phyloP scores from a whole-genome alignment of 2,888 invertebrate genomes.

The Amblyjoppa proteus region DNA sequence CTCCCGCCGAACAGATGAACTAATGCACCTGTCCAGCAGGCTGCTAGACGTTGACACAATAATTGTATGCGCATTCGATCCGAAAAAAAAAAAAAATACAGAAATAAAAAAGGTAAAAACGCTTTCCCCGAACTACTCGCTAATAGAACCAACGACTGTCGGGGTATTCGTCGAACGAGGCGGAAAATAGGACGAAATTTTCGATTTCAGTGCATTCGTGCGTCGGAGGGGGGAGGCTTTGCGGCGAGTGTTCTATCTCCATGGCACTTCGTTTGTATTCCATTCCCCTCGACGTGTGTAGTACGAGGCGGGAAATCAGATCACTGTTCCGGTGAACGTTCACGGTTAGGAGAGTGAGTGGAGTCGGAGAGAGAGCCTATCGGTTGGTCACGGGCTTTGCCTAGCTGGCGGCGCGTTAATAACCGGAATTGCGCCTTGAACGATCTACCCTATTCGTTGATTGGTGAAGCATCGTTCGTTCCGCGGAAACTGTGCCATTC shows the following conservation, averaged over 20 bases:
- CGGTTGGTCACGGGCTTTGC: slow-evolving; percentile 54
- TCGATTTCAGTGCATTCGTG: slow-evolving; percentile 57
- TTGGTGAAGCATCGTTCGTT: slow-evolving; percentile 65
- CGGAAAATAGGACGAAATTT: slow-evolving; percentile 62
- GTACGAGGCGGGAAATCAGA: slow-evolving; percentile 61
- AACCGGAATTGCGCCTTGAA: slow-evolving; percentile 70
- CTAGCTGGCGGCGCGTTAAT: slow-evolving; percentile 51
- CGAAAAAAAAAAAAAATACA: slow-evolving; percentile 3
- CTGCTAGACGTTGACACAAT: background rate
- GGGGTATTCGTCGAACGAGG: slow-evolving; percentile 34
- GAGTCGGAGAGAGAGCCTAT: slow-evolving; percentile 54
- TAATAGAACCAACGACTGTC: slow-evolving; percentile 10
- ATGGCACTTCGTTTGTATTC: slow-evolving; percentile 54
- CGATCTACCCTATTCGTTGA: slow-evolving; percentile 71
- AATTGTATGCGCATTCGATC: background rate
- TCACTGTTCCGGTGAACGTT: slow-evolving; percentile 59
- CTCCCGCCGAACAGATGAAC: no score
- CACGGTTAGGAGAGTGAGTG: slow-evolving; percentile 21
- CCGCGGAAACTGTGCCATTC: slow-evolving; percentile 17
- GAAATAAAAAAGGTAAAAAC: slow-evolving; percentile 19
- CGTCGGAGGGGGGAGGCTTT: slow-evolving; percentile 29
- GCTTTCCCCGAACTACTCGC: slow-evolving; percentile 7
- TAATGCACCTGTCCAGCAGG: no score
- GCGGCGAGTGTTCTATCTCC: slow-evolving; percentile 37
- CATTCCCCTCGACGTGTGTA: slow-evolving; percentile 50